Evolutionary conservation across 2,797 vertebrate species (phyloP).

Genomic region (Sciurus carolinensis): DNA sequence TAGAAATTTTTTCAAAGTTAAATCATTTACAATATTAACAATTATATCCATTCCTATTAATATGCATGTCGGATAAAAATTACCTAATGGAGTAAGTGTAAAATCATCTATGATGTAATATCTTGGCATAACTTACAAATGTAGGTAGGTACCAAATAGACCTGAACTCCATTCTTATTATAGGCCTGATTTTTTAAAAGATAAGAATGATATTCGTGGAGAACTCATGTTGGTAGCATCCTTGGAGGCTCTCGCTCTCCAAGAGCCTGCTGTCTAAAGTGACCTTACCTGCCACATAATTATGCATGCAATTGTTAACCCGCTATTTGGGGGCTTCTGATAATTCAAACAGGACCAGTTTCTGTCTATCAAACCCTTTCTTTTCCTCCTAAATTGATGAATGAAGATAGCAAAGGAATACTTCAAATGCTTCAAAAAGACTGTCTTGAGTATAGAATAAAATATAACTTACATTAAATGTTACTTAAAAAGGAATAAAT

Average conservation of each 20-base stretch:
- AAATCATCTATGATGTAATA: neutral
- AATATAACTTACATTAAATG: neutral
- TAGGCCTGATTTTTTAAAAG: neutral
- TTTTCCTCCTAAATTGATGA: neutral
- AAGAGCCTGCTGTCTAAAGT: neutral
- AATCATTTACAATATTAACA: neutral
- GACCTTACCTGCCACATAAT: neutral
- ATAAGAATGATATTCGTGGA: neutral
- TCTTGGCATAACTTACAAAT: neutral
- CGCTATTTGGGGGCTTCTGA: neutral
- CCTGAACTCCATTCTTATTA: neutral
- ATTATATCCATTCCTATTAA: neutral
- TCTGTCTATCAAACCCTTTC: neutral
- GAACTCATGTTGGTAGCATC: neutral
- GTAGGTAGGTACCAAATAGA: neutral
- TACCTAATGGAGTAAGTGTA: neutral
- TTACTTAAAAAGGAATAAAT: constrained; percentile 38
- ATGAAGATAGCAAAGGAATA: neutral
- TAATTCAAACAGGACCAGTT: neutral
- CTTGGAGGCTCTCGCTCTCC: neutral
- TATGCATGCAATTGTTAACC: neutral
- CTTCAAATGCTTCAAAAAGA: neutral
- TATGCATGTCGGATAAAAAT: neutral
- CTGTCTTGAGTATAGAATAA: neutral
- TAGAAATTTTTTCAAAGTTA: neutral